Evolutionary conservation across 2,888 invertebrate species (phyloP), one percentile per base, ranked within the genome.

Genomic region (Caenorhabditis sp.): DNA sequence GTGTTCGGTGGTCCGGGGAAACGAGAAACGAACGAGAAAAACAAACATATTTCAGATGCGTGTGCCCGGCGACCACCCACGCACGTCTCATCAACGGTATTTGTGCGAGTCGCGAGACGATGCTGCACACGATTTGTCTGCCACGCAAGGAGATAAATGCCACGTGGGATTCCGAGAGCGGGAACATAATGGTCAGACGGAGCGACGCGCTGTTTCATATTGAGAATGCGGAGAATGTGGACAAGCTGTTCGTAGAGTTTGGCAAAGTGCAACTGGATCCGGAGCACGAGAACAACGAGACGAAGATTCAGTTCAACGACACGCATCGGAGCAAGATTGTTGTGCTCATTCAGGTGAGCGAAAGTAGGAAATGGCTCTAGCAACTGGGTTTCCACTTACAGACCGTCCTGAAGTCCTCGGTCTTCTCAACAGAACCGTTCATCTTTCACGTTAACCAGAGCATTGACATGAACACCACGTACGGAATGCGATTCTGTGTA

Each of bases 401-500:
- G 81, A 78, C 79, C n/a, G 65, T 79, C 6, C 46, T 78, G 11
- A 62, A 77, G 53, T 62, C 81, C 2, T 66, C 70, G 0, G 55
- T 83, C 8, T 85, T 85, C 63, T 78, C 74, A 20, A 41, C 55
- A 9, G 76, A 78, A 24, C 85, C 85, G 15, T 85, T 83, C 63
- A 75, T 82, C 13, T 83, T 84, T 50, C 73, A 79, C 43, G 80
- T 85, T 8, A 80, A 83, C 26, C 72, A 79, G 26, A 48, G 77
- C 0, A 73, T 85, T n/a, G 66, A 80, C 32, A 79, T 77, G 37
- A 78, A 79, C 27, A 55, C 61, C 5, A 53, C 56, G 6, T 85
- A 85, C 56, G 85, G 85, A 46, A 77, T 85, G 72, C 37, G 83
- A 26, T 65, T 85, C 30, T 85, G 85, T 56, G 81, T 83, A 0